Percentiles rank a stretch among this genome's conserved stretches.
Conservation (phyloP, 2,113 vertebrate genomes). For the Anhinga rufa region DNA sequence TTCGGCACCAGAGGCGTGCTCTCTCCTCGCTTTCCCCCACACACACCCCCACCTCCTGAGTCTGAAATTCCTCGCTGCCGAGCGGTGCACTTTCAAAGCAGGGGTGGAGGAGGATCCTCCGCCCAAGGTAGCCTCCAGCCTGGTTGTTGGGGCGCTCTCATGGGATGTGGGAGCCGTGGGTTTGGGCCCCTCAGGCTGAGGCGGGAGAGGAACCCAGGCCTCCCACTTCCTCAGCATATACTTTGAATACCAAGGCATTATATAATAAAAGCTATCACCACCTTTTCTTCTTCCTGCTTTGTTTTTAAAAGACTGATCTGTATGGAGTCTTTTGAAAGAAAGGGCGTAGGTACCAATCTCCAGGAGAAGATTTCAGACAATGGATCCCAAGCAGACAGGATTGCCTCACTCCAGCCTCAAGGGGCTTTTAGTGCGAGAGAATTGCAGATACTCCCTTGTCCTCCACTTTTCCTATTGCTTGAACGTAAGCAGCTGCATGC, state of each 20-base stretch:
- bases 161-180: slow-evolving; percentile 40
- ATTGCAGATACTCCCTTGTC: slow-evolving; percentile 43
- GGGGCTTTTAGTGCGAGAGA: slow-evolving; percentile 42
- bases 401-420: slow-evolving; percentile 58
- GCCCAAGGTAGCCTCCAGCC: slow-evolving; percentile 51
- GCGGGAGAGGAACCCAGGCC: slow-evolving; percentile 39
- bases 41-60: not conserved
- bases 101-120: slow-evolving; percentile 37
- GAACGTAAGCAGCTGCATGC: not conserved
- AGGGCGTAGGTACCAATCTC: slow-evolving; percentile 64
- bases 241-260: slow-evolving; percentile 53
- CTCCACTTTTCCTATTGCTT: slow-evolving; percentile 23
- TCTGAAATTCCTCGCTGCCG: not conserved
- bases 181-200: slow-evolving; percentile 54
- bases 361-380: slow-evolving; percentile 60
- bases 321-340: slow-evolving; percentile 60
- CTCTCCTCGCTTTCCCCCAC: not conserved
- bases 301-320: slow-evolving; percentile 50
- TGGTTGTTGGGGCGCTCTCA: slow-evolving; percentile 34
- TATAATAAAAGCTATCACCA: slow-evolving; percentile 62
- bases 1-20: not conserved
- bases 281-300: slow-evolving; percentile 69
- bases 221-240: slow-evolving; percentile 64
- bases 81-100: slow-evolving; percentile 4
- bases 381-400: slow-evolving; percentile 49